Evolutionary conservation across 1,140 invertebrate species (phyloP), one percentile per base, ranked within the genome.

Genomic region (Lysiphlebus fabarum): DNA sequence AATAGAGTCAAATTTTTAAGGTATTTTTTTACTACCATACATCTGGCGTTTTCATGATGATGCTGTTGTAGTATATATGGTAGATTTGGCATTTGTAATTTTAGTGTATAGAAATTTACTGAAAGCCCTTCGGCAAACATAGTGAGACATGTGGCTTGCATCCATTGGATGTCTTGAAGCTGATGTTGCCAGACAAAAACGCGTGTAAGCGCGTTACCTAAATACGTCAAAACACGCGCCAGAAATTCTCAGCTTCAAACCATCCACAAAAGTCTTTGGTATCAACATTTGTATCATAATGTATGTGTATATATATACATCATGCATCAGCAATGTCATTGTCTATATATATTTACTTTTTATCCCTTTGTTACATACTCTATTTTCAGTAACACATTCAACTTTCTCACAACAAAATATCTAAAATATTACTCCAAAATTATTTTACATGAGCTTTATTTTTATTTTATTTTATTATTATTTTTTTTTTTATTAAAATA

Each of bases 61-160:
- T 26, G 17, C 2, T 26, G 17, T 4, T 26, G 33, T 37, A 34
- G 33, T 49, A 36, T 34, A 33, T 10, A 14, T 11, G 26, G 26
- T 34, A 33, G 34, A 33, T 49, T 10, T 6, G 47, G 47, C 26
- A 49, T n/a, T 17, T 49, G 26, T n/a, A 45, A 14, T 48, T 37
- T n/a, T 33, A 36, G 9, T 44, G 33, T 51, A 51, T 37, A 51
- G 37, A 10, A 12, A 44, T 48, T 55, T 26, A 36, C 43, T 53
- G 37, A 34, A 36, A 36, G 47, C 47, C 47, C 49, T 51, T 37
- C 6, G 49, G 11, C 49, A 48, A 34, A 38, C 45, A 38, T 51
- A 37, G 11, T 34, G 47, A 56, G 43, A 48, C 55, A 56, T 56
- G 34, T 56, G 55, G 55, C 45, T 49, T 49, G 55, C 55, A 48